A percentile compares a stretch with the other conserved stretches of the same genome.
Evolutionary conservation across 2,113 vertebrate genomes (phyloP).

Genomic region (Brienomyrus brachyistius): DNA sequence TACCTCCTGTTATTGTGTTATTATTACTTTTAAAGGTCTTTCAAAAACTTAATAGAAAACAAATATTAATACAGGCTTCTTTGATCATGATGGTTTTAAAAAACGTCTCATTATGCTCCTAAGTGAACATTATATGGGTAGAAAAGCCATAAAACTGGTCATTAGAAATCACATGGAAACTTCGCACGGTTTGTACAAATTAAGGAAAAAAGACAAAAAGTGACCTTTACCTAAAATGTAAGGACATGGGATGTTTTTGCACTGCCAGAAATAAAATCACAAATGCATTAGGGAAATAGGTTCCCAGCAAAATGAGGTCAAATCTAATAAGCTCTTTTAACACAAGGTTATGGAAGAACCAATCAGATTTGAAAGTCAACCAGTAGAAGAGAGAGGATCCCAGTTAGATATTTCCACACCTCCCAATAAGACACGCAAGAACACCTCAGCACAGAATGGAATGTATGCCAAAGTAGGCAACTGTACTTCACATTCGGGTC

Average conservation of each 20-base stretch:
- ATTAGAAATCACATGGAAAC: not conserved
- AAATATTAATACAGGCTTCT: not conserved
- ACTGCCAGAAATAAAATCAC: not conserved
- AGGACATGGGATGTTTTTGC: not conserved
- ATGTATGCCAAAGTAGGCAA: conserved; percentile 1
- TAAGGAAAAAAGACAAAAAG: not conserved
- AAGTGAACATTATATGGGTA: not conserved
- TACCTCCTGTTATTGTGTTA: not conserved
- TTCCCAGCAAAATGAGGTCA: not conserved
- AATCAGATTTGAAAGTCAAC: not conserved
- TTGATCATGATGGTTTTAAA: not conserved
- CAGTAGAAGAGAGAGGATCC: not conserved
- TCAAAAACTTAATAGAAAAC: not conserved
- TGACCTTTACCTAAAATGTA: not conserved
- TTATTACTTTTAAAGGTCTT: not conserved
- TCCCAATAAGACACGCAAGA: conserved; percentile 35
- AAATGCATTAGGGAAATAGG: not conserved
- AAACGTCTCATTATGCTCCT: not conserved
- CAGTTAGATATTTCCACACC: conserved; percentile 31
- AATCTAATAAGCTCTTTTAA: conserved; percentile 6
- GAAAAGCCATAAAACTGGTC: not conserved
- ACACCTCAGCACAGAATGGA: conserved; percentile 15
- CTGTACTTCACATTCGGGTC: not conserved
- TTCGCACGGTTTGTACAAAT: not conserved
- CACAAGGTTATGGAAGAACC: not conserved